phyloP scores from a whole-genome alignment of 2,888 invertebrate species.

The Horisme vitalbata region DNA sequence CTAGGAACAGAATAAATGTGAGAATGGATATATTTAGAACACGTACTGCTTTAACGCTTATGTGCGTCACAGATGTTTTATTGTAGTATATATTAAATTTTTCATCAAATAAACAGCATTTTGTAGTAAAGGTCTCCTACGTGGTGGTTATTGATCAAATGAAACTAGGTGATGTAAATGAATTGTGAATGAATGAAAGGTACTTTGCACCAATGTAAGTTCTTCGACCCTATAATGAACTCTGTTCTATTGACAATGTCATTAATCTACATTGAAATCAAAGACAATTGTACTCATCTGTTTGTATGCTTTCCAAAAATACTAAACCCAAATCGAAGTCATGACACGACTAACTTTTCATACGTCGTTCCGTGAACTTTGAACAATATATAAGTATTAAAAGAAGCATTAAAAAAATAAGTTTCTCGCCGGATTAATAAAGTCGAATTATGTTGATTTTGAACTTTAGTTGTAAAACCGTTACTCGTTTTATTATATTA shows the following conservation, averaged over 20 bases:
- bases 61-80: too few relatives aligned
- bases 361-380: constrained; percentile 17
- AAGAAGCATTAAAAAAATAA: not conserved
- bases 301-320: constrained; percentile 3
- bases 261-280: constrained; percentile 2
- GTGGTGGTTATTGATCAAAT: not conserved
- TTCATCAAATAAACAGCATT: too few relatives aligned
- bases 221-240: constrained; percentile 4
- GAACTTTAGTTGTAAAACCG: too few relatives aligned
- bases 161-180: not conserved
- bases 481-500: too few relatives aligned
- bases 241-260: not conserved
- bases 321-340: constrained; percentile 6
- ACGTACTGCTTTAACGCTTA: too few relatives aligned
- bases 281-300: constrained; percentile 2
- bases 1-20: too few relatives aligned
- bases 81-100: too few relatives aligned
- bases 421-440: not conserved
- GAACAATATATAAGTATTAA: not conserved
- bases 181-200: not conserved
- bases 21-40: too few relatives aligned
- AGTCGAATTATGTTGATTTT: too few relatives aligned
- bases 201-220: not conserved
- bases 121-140: too few relatives aligned
- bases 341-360: constrained; percentile 10